Evolutionary conservation across 2,888 invertebrate species (phyloP).

Genomic region (Metopia argyrocephala): DNA sequence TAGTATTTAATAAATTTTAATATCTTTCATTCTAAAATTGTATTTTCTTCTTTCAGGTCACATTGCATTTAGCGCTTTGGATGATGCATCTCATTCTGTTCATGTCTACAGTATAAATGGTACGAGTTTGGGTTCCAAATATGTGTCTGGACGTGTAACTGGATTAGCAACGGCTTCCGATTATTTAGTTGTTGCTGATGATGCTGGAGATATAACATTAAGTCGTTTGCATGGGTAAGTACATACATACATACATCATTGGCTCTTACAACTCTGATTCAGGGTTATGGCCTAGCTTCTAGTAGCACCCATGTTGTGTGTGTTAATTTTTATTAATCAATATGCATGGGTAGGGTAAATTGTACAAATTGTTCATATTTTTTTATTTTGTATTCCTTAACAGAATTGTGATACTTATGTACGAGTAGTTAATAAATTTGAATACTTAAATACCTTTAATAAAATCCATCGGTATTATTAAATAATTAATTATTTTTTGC

Average conservation of each 20-base stretch:
- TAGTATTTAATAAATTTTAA: neutral
- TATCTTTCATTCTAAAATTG: neutral
- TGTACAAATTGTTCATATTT: no score
- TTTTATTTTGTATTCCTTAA: no score
- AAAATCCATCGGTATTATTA: constrained; percentile 12
- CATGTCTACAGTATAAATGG: constrained; percentile 81
- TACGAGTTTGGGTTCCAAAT: constrained; percentile 79
- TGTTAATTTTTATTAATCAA: no score
- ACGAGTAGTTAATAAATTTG: neutral
- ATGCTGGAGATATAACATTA: constrained; percentile 80
- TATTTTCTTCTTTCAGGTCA: constrained; percentile 78
- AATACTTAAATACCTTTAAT: neutral
- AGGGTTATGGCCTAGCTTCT: no score
- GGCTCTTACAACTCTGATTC: no score
- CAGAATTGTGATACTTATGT: no score
- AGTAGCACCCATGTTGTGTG: no score
- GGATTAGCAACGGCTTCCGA: constrained; percentile 79
- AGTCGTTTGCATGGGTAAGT: constrained; percentile 79
- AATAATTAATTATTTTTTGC: no score
- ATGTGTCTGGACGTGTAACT: constrained; percentile 79
- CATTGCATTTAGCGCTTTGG: constrained; percentile 80
- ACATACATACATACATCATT: no score
- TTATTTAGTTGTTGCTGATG: constrained; percentile 79
- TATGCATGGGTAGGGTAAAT: no score
- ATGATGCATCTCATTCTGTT: constrained; percentile 79